A percentile compares a stretch with the other conserved stretches of the same genome.
Conservation (phyloP, 2,888 invertebrate genomes). For the Minunthozetes semirufus region DNA sequence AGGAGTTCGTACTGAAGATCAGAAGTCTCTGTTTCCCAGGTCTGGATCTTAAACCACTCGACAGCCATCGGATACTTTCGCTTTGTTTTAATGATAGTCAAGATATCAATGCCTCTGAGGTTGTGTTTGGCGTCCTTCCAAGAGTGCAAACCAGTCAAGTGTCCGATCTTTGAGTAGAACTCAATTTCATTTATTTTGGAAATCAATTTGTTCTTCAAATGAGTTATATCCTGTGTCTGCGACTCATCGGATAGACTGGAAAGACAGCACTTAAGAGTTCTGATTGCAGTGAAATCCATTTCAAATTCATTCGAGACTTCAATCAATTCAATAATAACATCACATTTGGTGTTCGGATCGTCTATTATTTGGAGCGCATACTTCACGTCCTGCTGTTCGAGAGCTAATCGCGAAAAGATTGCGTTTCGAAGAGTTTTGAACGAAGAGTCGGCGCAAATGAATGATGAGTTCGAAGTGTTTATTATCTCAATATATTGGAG, state of each 20-base stretch:
- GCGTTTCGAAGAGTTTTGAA: slow-evolving; percentile 34
- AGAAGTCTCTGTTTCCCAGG: slow-evolving; percentile 32
- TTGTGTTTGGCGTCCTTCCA: slow-evolving; percentile 37
- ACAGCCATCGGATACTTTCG: slow-evolving; percentile 30
- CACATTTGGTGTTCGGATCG: slow-evolving; percentile 32
- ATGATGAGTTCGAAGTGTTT: slow-evolving; percentile 1
- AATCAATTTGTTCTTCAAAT: slow-evolving; percentile 19
- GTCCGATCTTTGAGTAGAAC: slow-evolving; percentile 36
- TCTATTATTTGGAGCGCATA: slow-evolving; percentile 34
- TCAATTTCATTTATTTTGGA: slow-evolving; percentile 16
- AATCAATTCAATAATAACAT: slow-evolving; percentile 32
- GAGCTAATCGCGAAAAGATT: slow-evolving; percentile 31
- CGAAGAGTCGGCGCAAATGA: slow-evolving; percentile 22
- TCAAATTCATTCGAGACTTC: slow-evolving; percentile 22
- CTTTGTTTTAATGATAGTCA: slow-evolving; percentile 37
- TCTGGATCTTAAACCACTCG: slow-evolving; percentile 34
- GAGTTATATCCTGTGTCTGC: neutral
- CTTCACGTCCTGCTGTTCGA: slow-evolving; percentile 36
- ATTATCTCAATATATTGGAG: slow-evolving; percentile 31
- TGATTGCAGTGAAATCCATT: slow-evolving; percentile 24
- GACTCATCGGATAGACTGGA: slow-evolving; percentile 20
- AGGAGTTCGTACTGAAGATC: slow-evolving; percentile 33
- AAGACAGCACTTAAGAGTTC: slow-evolving; percentile 31
- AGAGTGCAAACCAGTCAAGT: slow-evolving; percentile 36
- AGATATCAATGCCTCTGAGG: slow-evolving; percentile 33